Evolutionary conservation across 2,797 vertebrate genomes (phyloP).

Genomic region (Diplodus puntazzo): DNA sequence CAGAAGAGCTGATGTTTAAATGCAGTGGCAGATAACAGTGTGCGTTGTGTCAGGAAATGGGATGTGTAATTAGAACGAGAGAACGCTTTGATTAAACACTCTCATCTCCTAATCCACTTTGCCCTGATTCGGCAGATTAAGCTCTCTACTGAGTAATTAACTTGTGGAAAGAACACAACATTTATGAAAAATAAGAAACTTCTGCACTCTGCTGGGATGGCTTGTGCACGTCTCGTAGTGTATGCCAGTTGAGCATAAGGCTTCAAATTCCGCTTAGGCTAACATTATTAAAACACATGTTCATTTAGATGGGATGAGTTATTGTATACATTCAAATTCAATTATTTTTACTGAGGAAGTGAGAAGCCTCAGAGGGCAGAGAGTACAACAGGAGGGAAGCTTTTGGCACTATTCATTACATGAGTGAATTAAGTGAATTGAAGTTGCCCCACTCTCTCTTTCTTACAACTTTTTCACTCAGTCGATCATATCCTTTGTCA

Average conservation of each 20-base stretch:
- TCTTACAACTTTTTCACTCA: slow-evolving; percentile 16
- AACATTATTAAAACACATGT: slow-evolving; percentile 27
- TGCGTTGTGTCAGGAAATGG: slow-evolving; percentile 78
- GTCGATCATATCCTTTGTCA: slow-evolving; percentile 16
- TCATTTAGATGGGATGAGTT: slow-evolving; percentile 1
- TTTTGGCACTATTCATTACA: slow-evolving; percentile 15
- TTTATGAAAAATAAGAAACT: slow-evolving; percentile 75
- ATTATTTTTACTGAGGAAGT: slow-evolving; percentile 3
- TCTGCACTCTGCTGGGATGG: slow-evolving; percentile 54
- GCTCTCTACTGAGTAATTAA: slow-evolving; percentile 82
- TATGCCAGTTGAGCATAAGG: slow-evolving; percentile 41
- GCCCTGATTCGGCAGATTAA: slow-evolving; percentile 84
- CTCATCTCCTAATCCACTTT: slow-evolving; percentile 87
- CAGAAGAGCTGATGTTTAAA: slow-evolving; percentile 61
- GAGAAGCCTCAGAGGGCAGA: slow-evolving; percentile 8
- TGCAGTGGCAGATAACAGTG: slow-evolving; percentile 70
- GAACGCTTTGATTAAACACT: slow-evolving; percentile 84
- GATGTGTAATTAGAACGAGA: slow-evolving; percentile 82
- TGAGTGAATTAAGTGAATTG: neutral
- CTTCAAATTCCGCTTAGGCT: slow-evolving; percentile 34
- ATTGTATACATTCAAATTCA: slow-evolving; percentile 31
- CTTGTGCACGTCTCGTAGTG: slow-evolving; percentile 29
- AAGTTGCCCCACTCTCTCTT: neutral
- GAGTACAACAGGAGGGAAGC: neutral
- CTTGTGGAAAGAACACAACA: slow-evolving; percentile 66